A percentile compares a stretch with the other conserved stretches of the same genome.
These are phyloP conservation scores for Rhincodon typus DNA, from an alignment of 2,797 vertebrate species.

Conservation along the genomic window DNA sequence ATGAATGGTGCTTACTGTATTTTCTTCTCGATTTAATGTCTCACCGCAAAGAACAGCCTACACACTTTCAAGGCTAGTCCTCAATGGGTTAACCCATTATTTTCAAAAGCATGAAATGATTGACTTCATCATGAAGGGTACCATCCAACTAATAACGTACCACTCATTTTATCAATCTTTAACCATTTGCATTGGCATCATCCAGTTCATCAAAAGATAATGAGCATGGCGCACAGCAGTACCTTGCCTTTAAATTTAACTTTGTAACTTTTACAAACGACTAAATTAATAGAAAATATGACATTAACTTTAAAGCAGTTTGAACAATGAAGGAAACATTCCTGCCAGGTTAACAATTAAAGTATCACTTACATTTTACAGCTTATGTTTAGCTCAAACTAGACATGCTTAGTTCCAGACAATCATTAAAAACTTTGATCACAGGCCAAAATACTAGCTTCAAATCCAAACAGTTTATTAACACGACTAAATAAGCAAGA, in stretches of 20 bases:
- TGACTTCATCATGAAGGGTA: neutral
- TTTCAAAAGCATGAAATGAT: neutral
- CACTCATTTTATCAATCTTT: constrained; percentile 6
- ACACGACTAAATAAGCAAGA: constrained; percentile 44
- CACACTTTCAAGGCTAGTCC: neutral
- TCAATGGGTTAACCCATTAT: neutral
- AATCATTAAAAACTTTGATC: constrained; percentile 46
- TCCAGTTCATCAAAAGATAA: neutral
- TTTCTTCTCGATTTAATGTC: neutral
- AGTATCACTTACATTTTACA: constrained; percentile 41
- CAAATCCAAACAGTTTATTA: constrained; percentile 47
- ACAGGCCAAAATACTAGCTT: constrained; percentile 45
- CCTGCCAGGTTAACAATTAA: constrained; percentile 43
- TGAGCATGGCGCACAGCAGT: neutral
- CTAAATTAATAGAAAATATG: neutral
- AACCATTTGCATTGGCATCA: neutral
- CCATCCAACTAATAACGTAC: neutral
- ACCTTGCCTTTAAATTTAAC: neutral
- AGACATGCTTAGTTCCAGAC: constrained; percentile 47
- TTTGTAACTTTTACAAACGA: neutral
- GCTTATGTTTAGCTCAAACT: constrained; percentile 46
- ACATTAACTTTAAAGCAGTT: constrained; percentile 39
- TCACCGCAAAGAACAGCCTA: neutral
- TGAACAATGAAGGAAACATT: constrained; percentile 42
- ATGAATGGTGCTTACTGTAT: neutral